Percentiles rank a stretch among this genome's conserved stretches.
Evolutionary conservation across 1,140 invertebrate genomes (phyloP).

Genomic region (Temnothorax longispinosus): DNA sequence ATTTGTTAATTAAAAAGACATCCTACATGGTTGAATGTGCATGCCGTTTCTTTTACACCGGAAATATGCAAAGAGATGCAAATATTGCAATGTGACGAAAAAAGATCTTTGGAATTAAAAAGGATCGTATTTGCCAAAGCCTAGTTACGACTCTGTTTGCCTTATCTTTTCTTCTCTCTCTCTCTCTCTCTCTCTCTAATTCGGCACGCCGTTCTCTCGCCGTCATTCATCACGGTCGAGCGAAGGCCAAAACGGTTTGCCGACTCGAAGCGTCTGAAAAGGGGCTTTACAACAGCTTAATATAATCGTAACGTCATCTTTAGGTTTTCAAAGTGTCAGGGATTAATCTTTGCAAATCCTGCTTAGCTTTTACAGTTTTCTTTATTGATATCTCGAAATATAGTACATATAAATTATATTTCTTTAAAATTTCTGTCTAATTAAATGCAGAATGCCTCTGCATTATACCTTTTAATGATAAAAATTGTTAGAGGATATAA

Average conservation of each 20-base stretch:
- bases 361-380: background rate
- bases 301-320: slow-evolving; percentile 9
- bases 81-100: background rate
- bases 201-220: background rate
- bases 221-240: slow-evolving; percentile 13
- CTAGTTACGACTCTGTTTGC: slow-evolving; percentile 29
- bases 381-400: background rate
- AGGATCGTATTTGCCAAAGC: background rate
- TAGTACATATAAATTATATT: background rate
- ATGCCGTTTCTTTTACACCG: background rate
- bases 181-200: slow-evolving; percentile 26
- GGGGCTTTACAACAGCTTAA: background rate
- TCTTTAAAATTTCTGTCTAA: background rate
- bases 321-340: background rate
- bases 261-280: slow-evolving; percentile 1
- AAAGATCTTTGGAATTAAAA: background rate
- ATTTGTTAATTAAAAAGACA: background rate
- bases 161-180: slow-evolving; percentile 7
- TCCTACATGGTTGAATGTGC: background rate
- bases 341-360: background rate
- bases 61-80: background rate
- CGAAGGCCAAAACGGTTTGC: slow-evolving; percentile 30
- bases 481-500: background rate
- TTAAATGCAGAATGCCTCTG: background rate
- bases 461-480: background rate